These are phyloP conservation scores for Microctonus brassicae DNA, from an alignment of 2,888 invertebrate species.

Conservation along the genomic window DNA sequence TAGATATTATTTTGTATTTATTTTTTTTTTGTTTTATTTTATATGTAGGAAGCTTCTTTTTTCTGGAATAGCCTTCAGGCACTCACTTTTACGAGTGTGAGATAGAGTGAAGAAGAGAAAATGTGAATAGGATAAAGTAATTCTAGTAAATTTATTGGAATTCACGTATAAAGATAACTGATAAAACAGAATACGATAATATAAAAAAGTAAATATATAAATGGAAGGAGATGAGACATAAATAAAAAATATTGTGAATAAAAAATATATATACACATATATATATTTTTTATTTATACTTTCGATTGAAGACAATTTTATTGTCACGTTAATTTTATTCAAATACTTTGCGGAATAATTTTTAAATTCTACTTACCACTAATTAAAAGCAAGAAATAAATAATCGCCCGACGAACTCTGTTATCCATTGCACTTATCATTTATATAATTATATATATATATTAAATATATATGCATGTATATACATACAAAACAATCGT, in stretches of 20 bases:
- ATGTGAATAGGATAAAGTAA: not conserved
- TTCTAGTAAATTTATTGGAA: not conserved
- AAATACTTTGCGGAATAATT: not conserved
- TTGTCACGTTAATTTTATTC: too few relatives aligned
- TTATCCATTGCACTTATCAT: conserved; percentile 47
- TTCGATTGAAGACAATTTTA: not conserved
- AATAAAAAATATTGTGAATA: not conserved
- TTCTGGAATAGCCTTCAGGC: not conserved
- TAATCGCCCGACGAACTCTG: conserved; percentile 53
- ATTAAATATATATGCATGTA: not conserved
- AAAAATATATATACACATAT: conserved; percentile 7
- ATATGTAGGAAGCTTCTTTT: not conserved
- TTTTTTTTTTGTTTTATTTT: not conserved
- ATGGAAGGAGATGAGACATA: not conserved
- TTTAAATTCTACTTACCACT: conserved; percentile 57
- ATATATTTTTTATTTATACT: not conserved
- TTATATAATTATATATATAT: not conserved
- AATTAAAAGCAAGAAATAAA: conserved; percentile 57
- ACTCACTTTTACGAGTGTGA: not conserved
- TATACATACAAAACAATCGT: not conserved
- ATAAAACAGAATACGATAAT: not conserved
- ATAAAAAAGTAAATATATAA: not conserved
- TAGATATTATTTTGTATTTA: not conserved
- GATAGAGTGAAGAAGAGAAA: not conserved
- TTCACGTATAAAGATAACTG: not conserved